These are phyloP conservation scores for Aporophyla nigra DNA, from an alignment of 2,888 invertebrate species.

Conservation along the genomic window DNA sequence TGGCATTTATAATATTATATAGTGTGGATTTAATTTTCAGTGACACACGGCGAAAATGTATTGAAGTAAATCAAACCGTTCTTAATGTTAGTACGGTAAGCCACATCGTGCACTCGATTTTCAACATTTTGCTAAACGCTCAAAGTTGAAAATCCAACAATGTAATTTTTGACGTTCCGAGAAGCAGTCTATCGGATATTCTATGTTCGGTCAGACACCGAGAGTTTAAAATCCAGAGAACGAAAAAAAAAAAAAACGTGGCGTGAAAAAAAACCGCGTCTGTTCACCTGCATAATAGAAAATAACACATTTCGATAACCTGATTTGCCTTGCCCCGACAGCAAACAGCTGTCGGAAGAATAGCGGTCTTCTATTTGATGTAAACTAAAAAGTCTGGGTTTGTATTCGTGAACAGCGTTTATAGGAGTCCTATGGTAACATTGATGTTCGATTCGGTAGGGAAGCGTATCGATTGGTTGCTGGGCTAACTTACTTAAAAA, in stretches of 20 bases:
- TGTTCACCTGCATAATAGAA: background rate
- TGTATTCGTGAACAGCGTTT: no score
- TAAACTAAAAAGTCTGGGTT: no score
- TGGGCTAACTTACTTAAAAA: no score
- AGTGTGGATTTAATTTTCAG: constrained; percentile 26
- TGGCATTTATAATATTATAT: no score
- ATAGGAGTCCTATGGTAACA: no score
- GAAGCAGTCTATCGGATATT: background rate
- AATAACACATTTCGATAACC: no score
- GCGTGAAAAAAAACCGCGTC: background rate
- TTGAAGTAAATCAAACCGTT: background rate
- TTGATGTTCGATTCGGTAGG: no score
- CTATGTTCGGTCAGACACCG: no score
- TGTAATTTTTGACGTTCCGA: background rate
- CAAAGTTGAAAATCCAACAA: background rate
- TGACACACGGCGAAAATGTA: background rate
- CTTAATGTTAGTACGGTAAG: background rate
- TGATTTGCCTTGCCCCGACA: no score
- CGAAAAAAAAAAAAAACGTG: background rate
- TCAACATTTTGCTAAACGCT: background rate
- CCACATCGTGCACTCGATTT: background rate
- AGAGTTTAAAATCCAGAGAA: background rate
- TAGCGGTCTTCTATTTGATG: no score
- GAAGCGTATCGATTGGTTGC: no score
- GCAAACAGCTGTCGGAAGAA: no score